Base-by-base conservation (phyloP, 2,888 invertebrate species). In the Bimastos eiseni region DNA sequence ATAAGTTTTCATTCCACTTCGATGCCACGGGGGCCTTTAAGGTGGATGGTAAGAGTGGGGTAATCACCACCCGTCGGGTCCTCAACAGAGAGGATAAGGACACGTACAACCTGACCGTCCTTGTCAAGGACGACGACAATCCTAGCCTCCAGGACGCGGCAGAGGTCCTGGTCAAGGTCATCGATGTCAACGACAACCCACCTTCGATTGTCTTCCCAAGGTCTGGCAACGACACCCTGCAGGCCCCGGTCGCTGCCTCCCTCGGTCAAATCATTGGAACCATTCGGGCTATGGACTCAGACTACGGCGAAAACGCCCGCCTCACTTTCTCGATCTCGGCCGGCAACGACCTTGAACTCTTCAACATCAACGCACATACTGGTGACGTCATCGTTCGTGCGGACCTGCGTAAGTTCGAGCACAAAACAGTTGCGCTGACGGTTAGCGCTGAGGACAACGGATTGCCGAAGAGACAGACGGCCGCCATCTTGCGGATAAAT, bases 211-310 rank as follows among this genome's bases (percentile, higher is more conserved):
- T 88, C 38, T 92, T 92, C 89, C 92, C 92, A 13, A 90, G 88
- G n/a, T 89, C 89, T 11, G 90, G 89, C 17, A 92, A 92, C 55
- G 90, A 91, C 88, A 89, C 90, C 34, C 34, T 90, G 33, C 34
- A 90, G 21, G 70, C 91, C 19, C 86, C 91, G 34, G 83, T 86
- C 36, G 21, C 86, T 30, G 55, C 91, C 11, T 84, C 90, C 13
- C n/a, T 37, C 34, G 91, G 91, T 37, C 88, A 91, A 38, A 37
- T 89, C 30, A 38, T 92, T 8, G 83, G 90, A 0, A 86, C 34
- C 30, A 15, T 98, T 1, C 96, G 96, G 93, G 98, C 98, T 19
- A 96, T 96, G 24, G 99, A 99, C 96, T 97, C 97, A n/a, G 99
- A 99, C 95, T 96, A 97, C 93, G 98, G 98, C 88, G 96, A 97